Evolutionary conservation across 2,113 vertebrate species (phyloP).

Genomic region (Thamnaconus septentrionalis): DNA sequence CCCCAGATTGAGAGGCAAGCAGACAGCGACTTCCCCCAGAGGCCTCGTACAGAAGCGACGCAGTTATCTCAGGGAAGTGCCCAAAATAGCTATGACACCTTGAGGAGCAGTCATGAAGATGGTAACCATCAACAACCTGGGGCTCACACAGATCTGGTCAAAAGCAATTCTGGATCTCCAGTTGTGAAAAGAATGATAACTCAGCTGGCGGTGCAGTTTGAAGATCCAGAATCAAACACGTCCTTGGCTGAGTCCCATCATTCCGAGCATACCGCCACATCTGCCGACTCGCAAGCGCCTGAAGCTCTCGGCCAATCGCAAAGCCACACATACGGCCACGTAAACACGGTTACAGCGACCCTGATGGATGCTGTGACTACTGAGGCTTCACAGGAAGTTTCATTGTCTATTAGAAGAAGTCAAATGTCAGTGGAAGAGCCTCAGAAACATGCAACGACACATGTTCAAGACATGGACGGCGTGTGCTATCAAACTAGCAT

Average conservation of each 20-base stretch:
- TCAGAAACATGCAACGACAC: conserved; percentile 23
- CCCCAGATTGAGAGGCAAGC: conserved; percentile 67
- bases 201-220: too few species aligned
- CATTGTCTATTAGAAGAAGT: conserved; percentile 9
- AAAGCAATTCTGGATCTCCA: conserved; percentile 4
- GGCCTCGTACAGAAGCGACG: not conserved
- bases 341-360: conserved; percentile 22
- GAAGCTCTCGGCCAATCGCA: not conserved
- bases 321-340: conserved; percentile 19
- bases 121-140: not conserved
- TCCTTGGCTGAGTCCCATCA: conserved; percentile 1
- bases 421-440: conserved; percentile 30
- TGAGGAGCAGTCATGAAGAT: conserved; percentile 1
- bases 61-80: conserved; percentile 14
- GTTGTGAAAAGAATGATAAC: conserved; percentile 15
- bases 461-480: not conserved
- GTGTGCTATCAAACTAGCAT: conserved; percentile 16
- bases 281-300: conserved; percentile 9
- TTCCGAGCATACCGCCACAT: conserved; percentile 13
- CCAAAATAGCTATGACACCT: not conserved
- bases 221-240: conserved; percentile 6
- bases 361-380: conserved; percentile 12
- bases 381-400: conserved; percentile 9
- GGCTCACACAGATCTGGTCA: conserved; percentile 11
- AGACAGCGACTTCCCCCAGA: conserved; percentile 15